phyloP scores from a whole-genome alignment of 2,888 invertebrate species.

The Luperina nickerlii region DNA sequence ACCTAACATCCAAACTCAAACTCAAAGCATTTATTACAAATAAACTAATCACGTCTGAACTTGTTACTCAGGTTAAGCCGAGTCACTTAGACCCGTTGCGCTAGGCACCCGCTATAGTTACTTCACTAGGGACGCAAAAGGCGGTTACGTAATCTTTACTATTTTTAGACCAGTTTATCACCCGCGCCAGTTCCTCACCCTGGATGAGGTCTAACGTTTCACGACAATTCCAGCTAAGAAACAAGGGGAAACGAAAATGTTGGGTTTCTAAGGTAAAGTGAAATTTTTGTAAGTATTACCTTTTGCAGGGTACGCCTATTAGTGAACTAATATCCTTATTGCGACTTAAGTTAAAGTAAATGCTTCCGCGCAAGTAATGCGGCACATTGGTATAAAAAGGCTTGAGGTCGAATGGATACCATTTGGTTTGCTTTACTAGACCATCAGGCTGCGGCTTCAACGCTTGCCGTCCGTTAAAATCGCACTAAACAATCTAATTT shows the following conservation, averaged over 20 bases:
- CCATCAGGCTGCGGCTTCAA: too few species aligned
- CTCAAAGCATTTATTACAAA: too few species aligned
- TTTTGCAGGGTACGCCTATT: constrained; percentile 3
- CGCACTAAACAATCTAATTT: too few species aligned
- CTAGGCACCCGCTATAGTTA: too few species aligned
- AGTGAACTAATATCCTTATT: constrained; percentile 3
- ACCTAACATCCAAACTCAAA: too few species aligned
- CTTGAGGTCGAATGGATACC: background rate
- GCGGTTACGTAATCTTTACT: background rate
- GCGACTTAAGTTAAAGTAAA: background rate
- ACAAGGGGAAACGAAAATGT: constrained; percentile 29
- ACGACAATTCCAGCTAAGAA: constrained; percentile 15
- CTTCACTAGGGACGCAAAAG: background rate
- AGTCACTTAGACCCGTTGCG: background rate
- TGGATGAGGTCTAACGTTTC: background rate
- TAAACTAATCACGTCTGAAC: too few species aligned
- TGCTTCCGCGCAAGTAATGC: background rate
- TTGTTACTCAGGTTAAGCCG: too few species aligned
- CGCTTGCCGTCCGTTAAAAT: too few species aligned
- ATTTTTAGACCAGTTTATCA: too few species aligned
- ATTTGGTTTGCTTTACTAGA: background rate
- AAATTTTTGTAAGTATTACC: constrained; percentile 30
- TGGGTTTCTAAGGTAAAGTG: constrained; percentile 13
- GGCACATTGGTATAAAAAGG: background rate
- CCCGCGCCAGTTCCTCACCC: background rate